Conservation (phyloP, 2,113 vertebrate genomes). For the Myotis davidii region DNA sequence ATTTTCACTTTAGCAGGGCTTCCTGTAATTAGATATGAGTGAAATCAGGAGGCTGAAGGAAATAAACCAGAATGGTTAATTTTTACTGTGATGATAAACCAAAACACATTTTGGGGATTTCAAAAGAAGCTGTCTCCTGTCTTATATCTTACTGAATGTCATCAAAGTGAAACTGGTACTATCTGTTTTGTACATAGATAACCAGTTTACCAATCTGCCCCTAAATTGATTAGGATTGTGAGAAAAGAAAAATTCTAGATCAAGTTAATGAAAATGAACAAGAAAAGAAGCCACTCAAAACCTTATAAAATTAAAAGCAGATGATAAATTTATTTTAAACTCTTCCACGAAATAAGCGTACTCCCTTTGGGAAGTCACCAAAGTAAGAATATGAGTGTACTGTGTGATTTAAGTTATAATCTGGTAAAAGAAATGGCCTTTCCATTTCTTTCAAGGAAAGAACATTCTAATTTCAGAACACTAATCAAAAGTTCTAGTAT, state of each 20-base stretch:
- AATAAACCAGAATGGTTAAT: background rate
- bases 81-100: background rate
- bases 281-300: background rate
- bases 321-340: background rate
- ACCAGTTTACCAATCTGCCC: background rate
- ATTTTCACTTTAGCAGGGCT: background rate
- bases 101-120: background rate
- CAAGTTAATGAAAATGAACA: background rate
- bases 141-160: background rate
- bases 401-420: background rate
- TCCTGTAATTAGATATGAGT: slow-evolving; percentile 9
- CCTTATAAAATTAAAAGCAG: background rate
- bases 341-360: background rate
- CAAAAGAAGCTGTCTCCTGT: background rate
- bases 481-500: background rate
- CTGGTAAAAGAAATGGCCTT: background rate
- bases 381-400: background rate
- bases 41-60: background rate
- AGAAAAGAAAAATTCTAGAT: background rate
- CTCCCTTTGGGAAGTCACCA: background rate
- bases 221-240: background rate
- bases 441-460: slow-evolving; percentile 30
- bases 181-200: background rate
- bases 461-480: background rate
- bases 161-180: background rate